Base-by-base conservation (phyloP, 2,797 vertebrate species). In the Notolepis coatsorum region DNA sequence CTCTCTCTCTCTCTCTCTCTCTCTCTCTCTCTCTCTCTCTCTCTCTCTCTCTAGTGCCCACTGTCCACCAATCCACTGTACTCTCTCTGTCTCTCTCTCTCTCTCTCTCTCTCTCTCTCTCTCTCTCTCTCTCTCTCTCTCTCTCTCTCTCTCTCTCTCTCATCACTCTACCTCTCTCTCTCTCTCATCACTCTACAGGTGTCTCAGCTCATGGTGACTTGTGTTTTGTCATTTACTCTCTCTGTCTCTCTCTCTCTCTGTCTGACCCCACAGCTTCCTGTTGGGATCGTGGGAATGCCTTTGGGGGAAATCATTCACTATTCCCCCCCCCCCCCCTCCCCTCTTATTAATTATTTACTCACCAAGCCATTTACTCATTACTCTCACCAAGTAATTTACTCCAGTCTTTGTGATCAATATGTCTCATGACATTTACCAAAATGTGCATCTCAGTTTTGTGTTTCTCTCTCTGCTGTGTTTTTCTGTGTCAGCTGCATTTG, bases 251-350 rank as follows among this genome's bases (percentile, higher is more conserved):
- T 37, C 33, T 48, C 27, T 37, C 54, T 55, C 62, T 24, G 46
- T 61, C 54, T 31, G 58, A 75, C 46, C 66, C 38, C 64, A 9
- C 66, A 28, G 58, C 79, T 91, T 93, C 89, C 89, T 89, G 83
- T 91, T 58, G 31, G 71, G 83, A 75, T 78, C 75, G 59, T 91
- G 89, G 82, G 87, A 92, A 90, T 80, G 71, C 64, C 75, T 86
- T 35, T 17, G 5, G 33, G 42, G 71, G 43, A 39, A 69, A 31
- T 65, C 39, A 5, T 74, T 57, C 52, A 61, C 13, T 68, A 9
- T 53, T 21, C 17, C 45, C 37, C 9, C 55, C 7, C 38, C 2
- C 20, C 18, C 27, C 33, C 59, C 51, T 21, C 35, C 20, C 4
- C 27, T 3, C n/a, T n/a, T 37, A 49, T 41, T 55, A 28, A 42